Conservation (phyloP, 1,140 invertebrate species). For the Brachionus rubens region DNA sequence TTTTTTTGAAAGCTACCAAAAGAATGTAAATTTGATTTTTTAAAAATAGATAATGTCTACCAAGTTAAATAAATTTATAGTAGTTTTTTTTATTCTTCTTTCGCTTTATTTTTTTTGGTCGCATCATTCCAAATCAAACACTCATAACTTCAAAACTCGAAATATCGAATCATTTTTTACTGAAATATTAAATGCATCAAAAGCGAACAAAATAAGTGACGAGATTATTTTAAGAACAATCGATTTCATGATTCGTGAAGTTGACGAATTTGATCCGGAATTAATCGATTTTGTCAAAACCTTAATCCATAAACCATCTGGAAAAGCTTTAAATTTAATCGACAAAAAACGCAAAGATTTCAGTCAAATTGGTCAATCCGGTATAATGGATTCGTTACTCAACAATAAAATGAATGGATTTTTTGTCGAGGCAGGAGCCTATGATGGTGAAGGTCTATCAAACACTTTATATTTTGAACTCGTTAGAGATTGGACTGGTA, state of each 20-base stretch:
- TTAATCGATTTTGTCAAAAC: not conserved
- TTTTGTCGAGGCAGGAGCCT: constrained; percentile 67
- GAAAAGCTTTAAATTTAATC: not conserved
- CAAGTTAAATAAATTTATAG: too few species aligned
- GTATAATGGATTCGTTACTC: constrained; percentile 47
- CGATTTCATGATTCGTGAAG: not conserved
- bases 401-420: constrained; percentile 54
- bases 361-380: constrained; percentile 42
- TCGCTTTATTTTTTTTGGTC: too few species aligned
- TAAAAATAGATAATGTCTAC: too few species aligned
- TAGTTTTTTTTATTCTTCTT: too few species aligned
- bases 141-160: too few species aligned
- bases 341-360: not conserved
- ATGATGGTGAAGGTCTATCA: constrained; percentile 64
- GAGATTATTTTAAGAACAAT: not conserved
- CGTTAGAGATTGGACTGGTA: constrained; percentile 70
- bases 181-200: not conserved
- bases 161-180: too few species aligned
- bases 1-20: too few species aligned
- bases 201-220: not conserved
- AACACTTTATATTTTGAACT: constrained; percentile 70
- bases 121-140: too few species aligned
- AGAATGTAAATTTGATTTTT: too few species aligned
- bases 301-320: not conserved
- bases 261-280: not conserved